These are phyloP conservation scores for Drosophila kohkoa DNA, from an alignment of 1,140 invertebrate species.

Conservation along the genomic window DNA sequence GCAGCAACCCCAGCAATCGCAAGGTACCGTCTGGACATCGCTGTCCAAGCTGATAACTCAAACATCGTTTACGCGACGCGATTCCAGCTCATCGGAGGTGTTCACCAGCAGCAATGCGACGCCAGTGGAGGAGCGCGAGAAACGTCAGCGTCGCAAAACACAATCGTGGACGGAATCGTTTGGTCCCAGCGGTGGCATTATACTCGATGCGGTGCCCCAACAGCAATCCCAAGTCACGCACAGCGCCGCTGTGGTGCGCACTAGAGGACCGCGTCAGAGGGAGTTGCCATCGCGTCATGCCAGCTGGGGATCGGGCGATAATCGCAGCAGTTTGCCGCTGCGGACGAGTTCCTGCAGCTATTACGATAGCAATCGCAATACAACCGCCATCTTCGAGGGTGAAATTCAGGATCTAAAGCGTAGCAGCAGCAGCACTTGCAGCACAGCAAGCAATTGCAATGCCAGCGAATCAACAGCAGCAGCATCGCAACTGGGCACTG, in stretches of 20 bases:
- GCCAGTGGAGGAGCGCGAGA: slow-evolving; percentile 87
- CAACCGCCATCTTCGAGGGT: slow-evolving; percentile 78
- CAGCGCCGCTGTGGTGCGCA: slow-evolving; percentile 48
- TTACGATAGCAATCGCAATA: slow-evolving; percentile 87
- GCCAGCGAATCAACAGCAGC: slow-evolving; percentile 79
- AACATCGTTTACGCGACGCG: slow-evolving; percentile 60
- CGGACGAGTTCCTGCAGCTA: slow-evolving; percentile 91
- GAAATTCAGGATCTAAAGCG: slow-evolving; percentile 81
- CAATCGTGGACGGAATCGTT: slow-evolving; percentile 80
- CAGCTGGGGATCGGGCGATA: slow-evolving; percentile 92
- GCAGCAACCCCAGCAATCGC: slow-evolving; percentile 5
- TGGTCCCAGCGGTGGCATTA: slow-evolving; percentile 85
- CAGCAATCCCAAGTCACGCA: slow-evolving; percentile 25
- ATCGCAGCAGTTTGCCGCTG: slow-evolving; percentile 87
- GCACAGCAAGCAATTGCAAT: slow-evolving; percentile 65
- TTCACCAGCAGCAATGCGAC: slow-evolving; percentile 89
- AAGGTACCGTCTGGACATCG: slow-evolving; percentile 86
- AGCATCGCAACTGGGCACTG: slow-evolving; percentile 87
- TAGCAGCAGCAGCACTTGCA: slow-evolving; percentile 46
- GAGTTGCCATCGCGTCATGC: slow-evolving; percentile 91
- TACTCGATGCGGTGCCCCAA: slow-evolving; percentile 81
- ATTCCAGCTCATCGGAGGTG: slow-evolving; percentile 86
- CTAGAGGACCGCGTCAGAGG: slow-evolving; percentile 80
- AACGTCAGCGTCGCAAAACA: slow-evolving; percentile 74
- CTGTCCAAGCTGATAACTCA: slow-evolving; percentile 84